Evolutionary conservation across 2,888 invertebrate genomes (phyloP).

Genomic region (Drosophila kuntzei): DNA sequence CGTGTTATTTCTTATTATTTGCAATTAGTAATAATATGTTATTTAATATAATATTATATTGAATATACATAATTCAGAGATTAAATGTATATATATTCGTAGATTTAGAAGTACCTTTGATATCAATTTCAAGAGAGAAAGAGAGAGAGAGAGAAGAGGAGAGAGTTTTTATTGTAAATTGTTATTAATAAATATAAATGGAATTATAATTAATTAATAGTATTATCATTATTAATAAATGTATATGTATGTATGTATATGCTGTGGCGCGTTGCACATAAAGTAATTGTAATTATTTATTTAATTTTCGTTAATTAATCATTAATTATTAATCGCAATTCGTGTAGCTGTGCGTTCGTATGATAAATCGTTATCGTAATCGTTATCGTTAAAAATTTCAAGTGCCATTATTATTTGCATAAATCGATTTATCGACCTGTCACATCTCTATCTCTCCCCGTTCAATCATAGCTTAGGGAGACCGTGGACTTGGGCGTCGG

Average conservation of each 20-base stretch:
- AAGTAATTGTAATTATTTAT: slow-evolving; percentile 44
- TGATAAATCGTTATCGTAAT: slow-evolving; percentile 17
- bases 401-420: slow-evolving; percentile 1
- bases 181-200: slow-evolving; percentile 11
- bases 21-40: slow-evolving; percentile 12
- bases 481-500: slow-evolving; percentile 84
- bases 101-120: slow-evolving; percentile 5
- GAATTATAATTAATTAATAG: slow-evolving; percentile 18
- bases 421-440: neutral
- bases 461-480: slow-evolving; percentile 78
- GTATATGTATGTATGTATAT: slow-evolving; percentile 30
- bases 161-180: neutral
- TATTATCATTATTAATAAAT: slow-evolving; percentile 16
- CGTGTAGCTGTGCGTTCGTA: slow-evolving; percentile 58
- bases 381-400: slow-evolving; percentile 25
- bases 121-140: slow-evolving; percentile 16
- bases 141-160: neutral
- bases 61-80: neutral
- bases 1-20: slow-evolving; percentile 9
- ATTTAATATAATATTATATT: slow-evolving; percentile 1
- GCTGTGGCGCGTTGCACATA: slow-evolving; percentile 41
- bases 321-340: slow-evolving; percentile 31
- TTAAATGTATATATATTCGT: slow-evolving; percentile 5
- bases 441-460: slow-evolving; percentile 3
- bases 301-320: slow-evolving; percentile 26